phyloP scores from a whole-genome alignment of 1,140 invertebrate species.

The Tachypleus tridentatus region DNA sequence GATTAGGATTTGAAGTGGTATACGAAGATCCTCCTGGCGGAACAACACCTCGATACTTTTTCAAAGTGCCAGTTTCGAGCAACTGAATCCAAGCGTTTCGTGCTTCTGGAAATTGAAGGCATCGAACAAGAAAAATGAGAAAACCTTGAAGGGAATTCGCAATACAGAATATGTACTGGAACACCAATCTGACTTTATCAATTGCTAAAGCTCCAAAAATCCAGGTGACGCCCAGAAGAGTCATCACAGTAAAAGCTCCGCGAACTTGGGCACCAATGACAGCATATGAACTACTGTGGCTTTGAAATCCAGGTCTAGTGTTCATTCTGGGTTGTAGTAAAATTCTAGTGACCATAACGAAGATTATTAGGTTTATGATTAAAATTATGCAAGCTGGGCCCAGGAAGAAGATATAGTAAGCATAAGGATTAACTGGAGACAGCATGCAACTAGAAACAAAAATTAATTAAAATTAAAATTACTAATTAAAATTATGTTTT shows the following conservation, averaged over 20 bases:
- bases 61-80: conserved; percentile 11
- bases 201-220: conserved; percentile 39
- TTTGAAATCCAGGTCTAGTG: not conserved
- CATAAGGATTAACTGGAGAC: conserved; percentile 27
- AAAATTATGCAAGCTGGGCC: conserved; percentile 39
- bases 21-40: conserved; percentile 16
- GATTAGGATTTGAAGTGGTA: conserved; percentile 15
- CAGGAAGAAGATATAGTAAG: conserved; percentile 34
- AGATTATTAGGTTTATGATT: conserved; percentile 36
- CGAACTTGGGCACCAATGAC: conserved; percentile 32
- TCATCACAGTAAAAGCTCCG: conserved; percentile 40
- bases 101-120: conserved; percentile 38
- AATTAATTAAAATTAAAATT: not conserved
- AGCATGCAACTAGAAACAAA: conserved; percentile 29
- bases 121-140: conserved; percentile 40
- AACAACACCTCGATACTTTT: conserved; percentile 14
- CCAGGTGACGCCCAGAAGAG: conserved; percentile 41
- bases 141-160: conserved; percentile 40
- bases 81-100: conserved; percentile 33
- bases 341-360: conserved; percentile 36
- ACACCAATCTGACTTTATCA: conserved; percentile 33
- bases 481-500: not conserved
- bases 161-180: conserved; percentile 40
- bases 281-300: too few species aligned
- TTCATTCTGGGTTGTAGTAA: conserved; percentile 30